Base-by-base conservation (phyloP, 1,140 invertebrate species). In the Plutomurus gul region DNA sequence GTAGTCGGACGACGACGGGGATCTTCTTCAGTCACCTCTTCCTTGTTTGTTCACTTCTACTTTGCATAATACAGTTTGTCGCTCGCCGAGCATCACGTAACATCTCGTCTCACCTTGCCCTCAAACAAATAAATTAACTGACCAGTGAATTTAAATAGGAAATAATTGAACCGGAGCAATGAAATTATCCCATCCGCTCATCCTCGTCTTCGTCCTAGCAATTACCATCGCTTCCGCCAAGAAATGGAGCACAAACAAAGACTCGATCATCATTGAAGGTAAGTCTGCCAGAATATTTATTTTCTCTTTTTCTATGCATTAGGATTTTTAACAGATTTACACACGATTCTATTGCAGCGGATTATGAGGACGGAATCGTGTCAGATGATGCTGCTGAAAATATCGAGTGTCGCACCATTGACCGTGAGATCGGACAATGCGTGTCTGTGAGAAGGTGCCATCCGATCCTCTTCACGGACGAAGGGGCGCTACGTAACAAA, bases 221-320 rank as follows among this genome's bases (percentile, higher is more conserved):
- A 18, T 47, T 13, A n/a, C 11, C 11, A 13, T 33, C n/a, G 22
- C 43, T 27, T 11, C 40, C 27, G 73, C 27, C 16, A 79, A 60
- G 30, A 75, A 56, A 79, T 79, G 78, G 78, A 75, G 37, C 18
- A 79, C 78, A 10, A 79, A 79, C 40, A 79, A 79, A 40, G 78
- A 75, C 51, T 79, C 73, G 7, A 79, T 79, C 37, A 47, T 79
- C 18, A 73, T 79, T n/a, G 78, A 79, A 56, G 78, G 78, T 79
- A 18, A 79, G 47, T 13, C 5, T 18, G 18, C 13, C 11, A 49
- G 1, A 2, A 49, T 13, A 46, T 8, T 75, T 46, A 40, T 75
- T n/a, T 16, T 13, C 7, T 27, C 5, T 27, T 70, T 70, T 70
- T 20, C 4, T 10, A 70, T 30, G 20, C 18, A 73, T 4, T 22